Evolutionary conservation across 2,113 vertebrate species (phyloP).

Genomic region (Myanophis thanlyinensis): DNA sequence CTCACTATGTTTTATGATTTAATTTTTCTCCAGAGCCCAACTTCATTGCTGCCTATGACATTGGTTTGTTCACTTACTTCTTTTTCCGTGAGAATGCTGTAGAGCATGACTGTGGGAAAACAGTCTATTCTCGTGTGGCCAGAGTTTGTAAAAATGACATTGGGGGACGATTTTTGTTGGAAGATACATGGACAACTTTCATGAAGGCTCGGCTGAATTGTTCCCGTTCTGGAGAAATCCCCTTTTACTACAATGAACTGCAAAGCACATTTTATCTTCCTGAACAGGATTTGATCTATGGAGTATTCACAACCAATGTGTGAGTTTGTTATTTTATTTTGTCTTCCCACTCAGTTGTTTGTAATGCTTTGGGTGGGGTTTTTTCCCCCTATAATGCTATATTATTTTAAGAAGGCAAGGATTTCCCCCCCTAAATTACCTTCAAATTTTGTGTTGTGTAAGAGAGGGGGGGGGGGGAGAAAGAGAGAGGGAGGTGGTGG

Average conservation of each 20-base stretch:
- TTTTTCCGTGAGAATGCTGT: conserved; percentile 86
- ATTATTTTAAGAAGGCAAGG: not conserved
- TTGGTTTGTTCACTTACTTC: conserved; percentile 86
- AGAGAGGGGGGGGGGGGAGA: not conserved
- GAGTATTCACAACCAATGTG: conserved; percentile 89
- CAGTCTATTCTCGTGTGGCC: conserved; percentile 86
- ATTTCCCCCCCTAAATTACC: not conserved
- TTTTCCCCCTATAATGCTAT: not conserved
- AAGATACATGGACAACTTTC: conserved; percentile 91
- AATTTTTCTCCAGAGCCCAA: conserved; percentile 79
- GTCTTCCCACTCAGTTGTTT: conserved; percentile 1
- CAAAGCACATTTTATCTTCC: conserved; percentile 89
- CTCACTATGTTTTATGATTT: conserved; percentile 40
- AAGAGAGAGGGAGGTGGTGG: no score
- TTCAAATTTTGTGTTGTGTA: not conserved
- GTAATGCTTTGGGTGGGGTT: not conserved
- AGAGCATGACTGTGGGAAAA: conserved; percentile 87
- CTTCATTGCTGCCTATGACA: conserved; percentile 88
- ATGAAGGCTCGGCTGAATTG: conserved; percentile 89
- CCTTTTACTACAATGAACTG: conserved; percentile 88
- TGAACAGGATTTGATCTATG: conserved; percentile 87
- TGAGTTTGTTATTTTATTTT: conserved; percentile 65
- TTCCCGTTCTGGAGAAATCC: conserved; percentile 86
- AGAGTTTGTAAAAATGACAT: conserved; percentile 88
- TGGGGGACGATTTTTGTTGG: conserved; percentile 86